Evolutionary conservation across 2,888 invertebrate species (phyloP).

Genomic region (Xestoiulus laeticollis): DNA sequence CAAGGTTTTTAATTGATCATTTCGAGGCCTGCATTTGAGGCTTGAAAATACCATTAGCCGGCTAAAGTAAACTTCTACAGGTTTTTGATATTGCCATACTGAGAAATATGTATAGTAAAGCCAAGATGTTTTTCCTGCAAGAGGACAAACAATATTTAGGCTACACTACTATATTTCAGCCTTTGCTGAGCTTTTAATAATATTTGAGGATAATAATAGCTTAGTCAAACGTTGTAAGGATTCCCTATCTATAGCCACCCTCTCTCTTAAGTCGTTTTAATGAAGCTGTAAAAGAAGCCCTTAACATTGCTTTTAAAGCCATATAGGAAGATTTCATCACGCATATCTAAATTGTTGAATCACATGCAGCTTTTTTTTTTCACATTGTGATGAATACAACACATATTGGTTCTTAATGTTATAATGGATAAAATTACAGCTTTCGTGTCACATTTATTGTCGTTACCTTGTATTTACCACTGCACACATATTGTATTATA

Average conservation of each 20-base stretch:
- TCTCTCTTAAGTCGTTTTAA: not conserved
- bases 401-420: not conserved
- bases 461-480: not conserved
- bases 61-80: too few species aligned
- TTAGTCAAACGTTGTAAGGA: not conserved
- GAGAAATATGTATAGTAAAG: too few species aligned
- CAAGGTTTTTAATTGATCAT: too few species aligned
- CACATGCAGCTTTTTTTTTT: not conserved
- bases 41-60: too few species aligned
- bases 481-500: too few species aligned
- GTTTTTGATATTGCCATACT: too few species aligned
- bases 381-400: not conserved
- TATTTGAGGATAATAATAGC: not conserved
- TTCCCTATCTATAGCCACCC: not conserved
- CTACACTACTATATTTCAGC: too few species aligned
- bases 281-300: not conserved
- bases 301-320: not conserved
- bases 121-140: too few species aligned
- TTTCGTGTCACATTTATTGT: not conserved
- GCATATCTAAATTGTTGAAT: not conserved
- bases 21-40: too few species aligned
- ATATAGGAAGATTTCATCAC: not conserved
- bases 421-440: too few species aligned
- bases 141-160: too few species aligned
- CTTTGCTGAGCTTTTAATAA: too few species aligned